These are phyloP conservation scores for Diadema setosum DNA, from an alignment of 35 echinoderm and acorn worm genomes.

Conservation along the genomic window DNA sequence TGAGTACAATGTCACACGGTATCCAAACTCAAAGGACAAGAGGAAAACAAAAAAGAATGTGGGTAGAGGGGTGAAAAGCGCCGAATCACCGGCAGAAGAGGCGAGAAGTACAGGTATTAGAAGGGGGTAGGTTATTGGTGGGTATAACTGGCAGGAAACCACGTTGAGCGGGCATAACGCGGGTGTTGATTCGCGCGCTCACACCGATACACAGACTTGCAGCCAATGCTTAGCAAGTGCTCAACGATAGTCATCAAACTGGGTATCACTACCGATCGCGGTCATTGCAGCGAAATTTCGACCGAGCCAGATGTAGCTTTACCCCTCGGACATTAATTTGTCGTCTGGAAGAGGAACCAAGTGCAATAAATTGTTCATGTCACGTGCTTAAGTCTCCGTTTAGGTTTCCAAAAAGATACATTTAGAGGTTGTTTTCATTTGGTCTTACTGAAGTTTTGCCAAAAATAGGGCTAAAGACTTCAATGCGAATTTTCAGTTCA, in stretches of 20 bases:
- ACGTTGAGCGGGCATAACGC: background rate
- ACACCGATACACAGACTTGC: background rate
- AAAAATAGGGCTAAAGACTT: no score
- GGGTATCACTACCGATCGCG: background rate
- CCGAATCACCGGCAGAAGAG: background rate
- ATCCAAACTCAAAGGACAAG: background rate
- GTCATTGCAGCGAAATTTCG: no score
- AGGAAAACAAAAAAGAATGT: background rate
- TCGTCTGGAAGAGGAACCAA: background rate
- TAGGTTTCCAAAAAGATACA: no score
- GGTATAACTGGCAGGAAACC: background rate
- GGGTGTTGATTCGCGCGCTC: conserved; percentile 9
- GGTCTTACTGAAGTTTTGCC: no score
- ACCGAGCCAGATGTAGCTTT: no score
- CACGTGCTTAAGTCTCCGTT: no score
- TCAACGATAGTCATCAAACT: background rate
- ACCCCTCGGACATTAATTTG: background rate
- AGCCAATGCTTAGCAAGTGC: background rate
- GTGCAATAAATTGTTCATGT: background rate
- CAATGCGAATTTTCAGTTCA: no score
- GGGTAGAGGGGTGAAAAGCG: background rate
- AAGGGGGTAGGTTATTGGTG: background rate
- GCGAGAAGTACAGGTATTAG: background rate
- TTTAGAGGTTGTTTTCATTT: no score
- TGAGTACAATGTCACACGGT: background rate